Conservation (phyloP, 2,888 invertebrate genomes). For the Archips crataeganus region DNA sequence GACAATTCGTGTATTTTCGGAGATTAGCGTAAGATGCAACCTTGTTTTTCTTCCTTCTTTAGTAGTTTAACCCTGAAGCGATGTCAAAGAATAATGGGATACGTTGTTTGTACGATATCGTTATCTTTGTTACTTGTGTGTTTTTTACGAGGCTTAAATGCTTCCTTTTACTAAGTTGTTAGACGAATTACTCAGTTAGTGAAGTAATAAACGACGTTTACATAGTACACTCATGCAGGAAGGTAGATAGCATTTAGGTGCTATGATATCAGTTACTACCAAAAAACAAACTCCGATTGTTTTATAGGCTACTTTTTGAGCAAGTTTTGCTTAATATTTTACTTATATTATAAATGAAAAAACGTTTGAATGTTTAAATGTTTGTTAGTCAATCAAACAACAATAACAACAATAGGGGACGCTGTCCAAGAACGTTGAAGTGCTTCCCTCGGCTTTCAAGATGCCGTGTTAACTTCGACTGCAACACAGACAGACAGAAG, state of each 20-base stretch:
- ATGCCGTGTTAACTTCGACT: no score
- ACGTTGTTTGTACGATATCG: constrained; percentile 26
- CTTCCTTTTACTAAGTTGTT: constrained; percentile 11
- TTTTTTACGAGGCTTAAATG: constrained; percentile 24
- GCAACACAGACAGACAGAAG: no score
- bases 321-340: no score
- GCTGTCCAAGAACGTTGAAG: no score
- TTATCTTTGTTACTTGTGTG: constrained; percentile 21
- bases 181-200: neutral
- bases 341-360: no score
- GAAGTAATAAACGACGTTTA: neutral
- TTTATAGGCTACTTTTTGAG: no score
- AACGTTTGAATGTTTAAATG: no score
- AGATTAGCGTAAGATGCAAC: constrained; percentile 50
- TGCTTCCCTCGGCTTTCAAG: no score
- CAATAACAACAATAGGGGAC: no score
- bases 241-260: neutral
- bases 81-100: constrained; percentile 32
- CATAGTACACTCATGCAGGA: neutral
- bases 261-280: neutral
- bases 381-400: no score
- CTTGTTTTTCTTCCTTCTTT: constrained; percentile 52
- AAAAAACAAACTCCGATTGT: neutral
- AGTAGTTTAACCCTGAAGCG: constrained; percentile 46
- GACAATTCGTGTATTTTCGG: constrained; percentile 49